phyloP scores from a whole-genome alignment of 2,888 invertebrate species.

The Drosophila kambysellisi region DNA sequence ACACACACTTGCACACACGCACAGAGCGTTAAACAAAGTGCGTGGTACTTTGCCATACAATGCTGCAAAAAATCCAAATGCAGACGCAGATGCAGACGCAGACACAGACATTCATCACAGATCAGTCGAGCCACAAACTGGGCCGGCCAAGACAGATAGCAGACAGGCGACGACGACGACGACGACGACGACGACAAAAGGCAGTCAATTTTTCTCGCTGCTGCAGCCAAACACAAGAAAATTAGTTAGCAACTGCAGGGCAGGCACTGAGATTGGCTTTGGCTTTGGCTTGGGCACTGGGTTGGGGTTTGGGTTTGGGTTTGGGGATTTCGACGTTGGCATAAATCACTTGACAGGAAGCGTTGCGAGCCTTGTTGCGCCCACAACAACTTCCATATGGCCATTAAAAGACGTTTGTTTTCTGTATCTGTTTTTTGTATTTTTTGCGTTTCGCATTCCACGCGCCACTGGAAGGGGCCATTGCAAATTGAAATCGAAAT shows the following conservation, averaged over 20 bases:
- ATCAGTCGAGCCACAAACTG: conserved; percentile 62
- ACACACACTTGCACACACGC: neutral
- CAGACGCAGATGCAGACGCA: conserved; percentile 20
- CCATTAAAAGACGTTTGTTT: conserved; percentile 80
- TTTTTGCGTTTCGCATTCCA: conserved; percentile 41
- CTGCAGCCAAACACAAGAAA: conserved; percentile 68
- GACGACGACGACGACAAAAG: conserved; percentile 63
- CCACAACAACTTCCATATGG: conserved; percentile 77
- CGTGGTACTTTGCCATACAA: conserved; percentile 73
- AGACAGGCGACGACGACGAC: conserved; percentile 31
- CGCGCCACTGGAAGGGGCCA: conserved; percentile 40
- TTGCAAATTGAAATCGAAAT: conserved; percentile 79
- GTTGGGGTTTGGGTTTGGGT: conserved; percentile 13
- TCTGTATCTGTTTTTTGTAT: conserved; percentile 27
- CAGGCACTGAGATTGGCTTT: conserved; percentile 27
- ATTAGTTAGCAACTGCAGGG: conserved; percentile 64
- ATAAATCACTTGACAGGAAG: conserved; percentile 81
- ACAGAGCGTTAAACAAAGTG: conserved; percentile 62
- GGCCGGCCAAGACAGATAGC: conserved; percentile 58
- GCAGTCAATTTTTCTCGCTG: conserved; percentile 75
- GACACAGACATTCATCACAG: conserved; percentile 74
- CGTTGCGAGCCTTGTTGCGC: conserved; percentile 79
- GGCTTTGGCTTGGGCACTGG: conserved; percentile 6
- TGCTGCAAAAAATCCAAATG: conserved; percentile 31
- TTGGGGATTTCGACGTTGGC: conserved; percentile 59